phyloP scores from a whole-genome alignment of 2,113 vertebrate genomes.

The Ursus arctos region DNA sequence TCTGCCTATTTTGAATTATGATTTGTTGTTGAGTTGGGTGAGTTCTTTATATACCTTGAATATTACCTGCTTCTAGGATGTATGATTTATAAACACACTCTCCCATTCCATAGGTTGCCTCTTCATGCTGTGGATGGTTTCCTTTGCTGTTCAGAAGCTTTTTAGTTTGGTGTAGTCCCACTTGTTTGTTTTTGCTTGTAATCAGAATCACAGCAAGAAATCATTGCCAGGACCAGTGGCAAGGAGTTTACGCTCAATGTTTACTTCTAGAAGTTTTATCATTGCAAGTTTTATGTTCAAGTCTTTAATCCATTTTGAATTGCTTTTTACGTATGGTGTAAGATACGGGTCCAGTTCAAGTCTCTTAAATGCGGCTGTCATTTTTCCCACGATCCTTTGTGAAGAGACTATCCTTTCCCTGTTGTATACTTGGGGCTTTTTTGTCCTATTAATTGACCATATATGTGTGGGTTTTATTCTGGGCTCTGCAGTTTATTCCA shows the following conservation, averaged over 20 bases:
- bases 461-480: background rate
- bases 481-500: background rate
- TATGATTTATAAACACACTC: background rate
- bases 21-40: background rate
- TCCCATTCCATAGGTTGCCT: background rate
- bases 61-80: background rate
- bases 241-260: background rate
- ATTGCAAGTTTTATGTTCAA: background rate
- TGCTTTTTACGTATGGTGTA: background rate
- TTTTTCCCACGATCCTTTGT: background rate
- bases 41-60: background rate
- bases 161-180: background rate
- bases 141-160: background rate
- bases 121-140: background rate
- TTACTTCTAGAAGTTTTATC: background rate
- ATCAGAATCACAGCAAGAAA: background rate
- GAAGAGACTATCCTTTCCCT: background rate
- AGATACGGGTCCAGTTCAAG: background rate
- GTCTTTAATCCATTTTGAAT: background rate
- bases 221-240: background rate
- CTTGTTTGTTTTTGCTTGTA: background rate
- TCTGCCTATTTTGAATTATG: background rate
- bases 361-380: background rate
- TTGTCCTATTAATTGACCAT: background rate
- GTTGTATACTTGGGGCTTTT: background rate